These are phyloP conservation scores for Leptodirus hochenwartii DNA, from an alignment of 2,888 invertebrate species.

Conservation along the genomic window DNA sequence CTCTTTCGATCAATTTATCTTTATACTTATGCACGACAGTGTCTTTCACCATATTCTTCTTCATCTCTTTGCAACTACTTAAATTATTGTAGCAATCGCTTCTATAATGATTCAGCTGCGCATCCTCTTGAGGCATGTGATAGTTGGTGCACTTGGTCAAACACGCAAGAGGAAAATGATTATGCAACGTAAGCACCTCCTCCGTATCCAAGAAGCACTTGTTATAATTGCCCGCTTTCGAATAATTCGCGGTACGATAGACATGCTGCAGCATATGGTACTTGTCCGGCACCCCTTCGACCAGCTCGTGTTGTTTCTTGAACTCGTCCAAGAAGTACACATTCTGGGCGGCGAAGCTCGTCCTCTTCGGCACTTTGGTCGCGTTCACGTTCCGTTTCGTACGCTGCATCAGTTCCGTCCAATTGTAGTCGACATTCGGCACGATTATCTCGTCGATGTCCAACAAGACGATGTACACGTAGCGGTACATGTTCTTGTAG, in stretches of 20 bases:
- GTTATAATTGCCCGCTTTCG: conserved; percentile 76
- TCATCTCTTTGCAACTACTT: conserved; percentile 61
- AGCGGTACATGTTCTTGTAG: conserved; percentile 67
- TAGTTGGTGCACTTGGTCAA: conserved; percentile 61
- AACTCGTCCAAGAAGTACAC: conserved; percentile 80
- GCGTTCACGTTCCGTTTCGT: conserved; percentile 50
- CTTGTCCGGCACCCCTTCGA: conserved; percentile 57
- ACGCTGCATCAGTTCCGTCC: conserved; percentile 1
- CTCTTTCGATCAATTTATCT: conserved; percentile 45
- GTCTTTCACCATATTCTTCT: conserved; percentile 57
- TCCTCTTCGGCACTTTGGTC: conserved; percentile 79
- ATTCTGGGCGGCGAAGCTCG: conserved; percentile 63
- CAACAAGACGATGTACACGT: conserved; percentile 63
- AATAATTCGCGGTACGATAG: conserved; percentile 66
- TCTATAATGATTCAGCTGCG: conserved; percentile 76
- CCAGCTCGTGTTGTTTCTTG: conserved; percentile 30
- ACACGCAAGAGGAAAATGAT: conserved; percentile 74
- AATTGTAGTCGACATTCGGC: conserved; percentile 1
- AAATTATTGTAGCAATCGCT: conserved; percentile 70
- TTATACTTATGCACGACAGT: conserved; percentile 67
- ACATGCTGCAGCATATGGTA: conserved; percentile 82
- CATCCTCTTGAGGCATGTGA: conserved; percentile 53
- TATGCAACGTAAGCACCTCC: conserved; percentile 65
- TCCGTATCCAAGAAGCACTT: conserved; percentile 80
- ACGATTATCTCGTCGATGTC: conserved; percentile 27